These are phyloP conservation scores for Origma solitaria DNA, from an alignment of 2,113 vertebrate genomes.

Conservation along the genomic window DNA sequence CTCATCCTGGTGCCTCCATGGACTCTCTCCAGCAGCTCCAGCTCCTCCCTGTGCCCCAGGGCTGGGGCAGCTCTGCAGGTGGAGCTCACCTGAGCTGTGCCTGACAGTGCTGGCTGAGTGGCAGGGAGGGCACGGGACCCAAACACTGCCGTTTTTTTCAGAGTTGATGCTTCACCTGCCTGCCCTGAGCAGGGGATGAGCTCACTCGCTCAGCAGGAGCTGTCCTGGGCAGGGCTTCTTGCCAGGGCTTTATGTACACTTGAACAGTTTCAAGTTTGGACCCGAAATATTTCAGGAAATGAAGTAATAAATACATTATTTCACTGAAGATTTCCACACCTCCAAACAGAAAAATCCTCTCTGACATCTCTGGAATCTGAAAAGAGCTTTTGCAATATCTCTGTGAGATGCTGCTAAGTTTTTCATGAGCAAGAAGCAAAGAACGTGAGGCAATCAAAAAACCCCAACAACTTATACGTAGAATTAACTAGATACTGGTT, in stretches of 20 bases:
- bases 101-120: background rate
- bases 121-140: background rate
- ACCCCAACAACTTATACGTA: background rate
- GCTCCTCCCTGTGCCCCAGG: background rate
- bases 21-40: background rate
- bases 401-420: background rate
- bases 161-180: background rate
- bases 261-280: background rate
- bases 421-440: background rate
- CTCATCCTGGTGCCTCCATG: background rate
- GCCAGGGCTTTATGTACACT: background rate
- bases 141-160: background rate
- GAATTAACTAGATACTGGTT: background rate
- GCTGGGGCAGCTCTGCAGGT: background rate
- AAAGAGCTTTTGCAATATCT: background rate
- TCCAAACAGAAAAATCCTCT: background rate
- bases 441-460: background rate
- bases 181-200: background rate
- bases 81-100: background rate
- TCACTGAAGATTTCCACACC: background rate
- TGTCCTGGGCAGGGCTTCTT: background rate
- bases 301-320: background rate
- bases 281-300: slow-evolving; percentile 1
- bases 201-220: background rate
- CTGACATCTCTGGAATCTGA: background rate